These are phyloP conservation scores for Gasterosteus aculeatus DNA, from an alignment of 2,113 vertebrate genomes.

Conservation along the genomic window DNA sequence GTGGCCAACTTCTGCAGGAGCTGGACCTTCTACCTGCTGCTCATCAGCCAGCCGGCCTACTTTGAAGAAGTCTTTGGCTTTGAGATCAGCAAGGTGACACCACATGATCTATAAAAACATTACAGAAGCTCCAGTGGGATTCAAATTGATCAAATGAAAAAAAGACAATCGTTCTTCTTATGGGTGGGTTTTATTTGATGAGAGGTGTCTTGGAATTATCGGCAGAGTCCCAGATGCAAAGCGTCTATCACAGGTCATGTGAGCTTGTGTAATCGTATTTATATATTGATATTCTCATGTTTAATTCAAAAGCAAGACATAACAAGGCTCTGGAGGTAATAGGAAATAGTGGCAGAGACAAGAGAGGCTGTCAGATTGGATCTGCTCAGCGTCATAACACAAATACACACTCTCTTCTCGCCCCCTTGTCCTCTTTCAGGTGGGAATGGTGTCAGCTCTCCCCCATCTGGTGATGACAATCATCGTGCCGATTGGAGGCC, in stretches of 20 bases:
- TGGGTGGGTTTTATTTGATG: not conserved
- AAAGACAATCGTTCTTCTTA: not conserved
- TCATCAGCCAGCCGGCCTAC: slow-evolving; percentile 93
- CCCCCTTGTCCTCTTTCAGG: slow-evolving; percentile 67
- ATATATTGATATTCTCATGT: not conserved
- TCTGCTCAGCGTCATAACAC: not conserved
- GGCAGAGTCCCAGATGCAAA: slow-evolving; percentile 1
- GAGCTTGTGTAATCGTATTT: not conserved
- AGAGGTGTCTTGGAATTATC: not conserved
- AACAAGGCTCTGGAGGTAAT: not conserved
- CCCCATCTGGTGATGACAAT: slow-evolving; percentile 96
- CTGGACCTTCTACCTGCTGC: slow-evolving; percentile 94
- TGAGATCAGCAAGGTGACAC: slow-evolving; percentile 91
- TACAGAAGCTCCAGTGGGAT: not conserved
- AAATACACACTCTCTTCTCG: not conserved
- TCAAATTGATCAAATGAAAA: not conserved
- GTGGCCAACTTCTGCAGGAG: slow-evolving; percentile 95
- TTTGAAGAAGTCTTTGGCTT: slow-evolving; percentile 95
- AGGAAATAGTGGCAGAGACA: not conserved
- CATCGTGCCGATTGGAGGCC: slow-evolving; percentile 90
- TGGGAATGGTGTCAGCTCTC: slow-evolving; percentile 89
- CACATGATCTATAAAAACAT: not conserved
- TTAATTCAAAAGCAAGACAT: not conserved
- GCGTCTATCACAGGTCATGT: no score
- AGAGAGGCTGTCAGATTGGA: not conserved